Evolutionary conservation across 2,113 vertebrate species (phyloP), one percentile per base, ranked within the genome.

Genomic region (Mustela lutreola): DNA sequence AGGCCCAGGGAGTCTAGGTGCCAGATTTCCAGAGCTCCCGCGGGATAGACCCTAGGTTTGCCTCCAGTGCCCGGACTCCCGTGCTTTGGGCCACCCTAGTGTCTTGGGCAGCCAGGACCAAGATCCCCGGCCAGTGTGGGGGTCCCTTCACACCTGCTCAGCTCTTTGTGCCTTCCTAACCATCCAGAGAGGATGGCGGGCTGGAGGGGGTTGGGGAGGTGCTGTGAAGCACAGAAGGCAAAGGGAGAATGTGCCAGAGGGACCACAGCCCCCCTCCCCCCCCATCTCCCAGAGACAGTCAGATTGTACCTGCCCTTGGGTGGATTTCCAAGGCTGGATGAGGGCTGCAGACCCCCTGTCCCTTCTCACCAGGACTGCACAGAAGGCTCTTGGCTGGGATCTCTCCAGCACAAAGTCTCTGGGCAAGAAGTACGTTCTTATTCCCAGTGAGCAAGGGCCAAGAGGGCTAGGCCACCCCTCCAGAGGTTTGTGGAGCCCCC

Each of bases 31-130:
- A 39, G 60, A 33, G 33, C 5, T 58, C 67, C 24, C 0, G 0
- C 19, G 22, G 42, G 36, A 70, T 1, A 4, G 26, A 79, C 28
- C 18, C n/a, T 48, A n/a, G 18, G 21, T 24, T 45, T 1, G 0
- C 45, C 28, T 76, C 26, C 4, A 4, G 31, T 0, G 5, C 22
- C n/a, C 2, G 0, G 45, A 45, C n/a, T 78, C 58, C 58, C 45
- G 45, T 60, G 39, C 16, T 28, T 71, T 7, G 31, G 67, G 58
- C 56, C 76, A 36, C 5, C 24, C 21, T 50, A 33, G 7, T 10
- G 16, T 42, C 28, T 45, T 18, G 21, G 83, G 53, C 4, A 83
- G 94, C 73, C 33, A 21, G 14, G 58, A 26, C 26, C 1, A 4
- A 42, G 63, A 31, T 5, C 36, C 4, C 0, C 73, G 82, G 58